Percentiles rank a stretch among this genome's conserved stretches.
phyloP scores from a whole-genome alignment of 1,140 invertebrate genomes.

The Idris sp. region DNA sequence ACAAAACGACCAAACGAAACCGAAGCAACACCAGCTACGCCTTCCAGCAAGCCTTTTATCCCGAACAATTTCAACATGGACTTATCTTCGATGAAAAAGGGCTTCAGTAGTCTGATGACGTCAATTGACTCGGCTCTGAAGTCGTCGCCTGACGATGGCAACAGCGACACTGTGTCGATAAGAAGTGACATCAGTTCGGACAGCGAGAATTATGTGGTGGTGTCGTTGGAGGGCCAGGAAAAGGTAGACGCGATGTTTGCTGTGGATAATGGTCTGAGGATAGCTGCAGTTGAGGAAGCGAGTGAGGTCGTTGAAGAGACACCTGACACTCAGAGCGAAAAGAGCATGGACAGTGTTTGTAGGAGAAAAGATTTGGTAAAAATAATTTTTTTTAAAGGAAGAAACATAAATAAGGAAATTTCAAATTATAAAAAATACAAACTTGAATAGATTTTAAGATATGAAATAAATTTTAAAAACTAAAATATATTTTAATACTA shows the following conservation, averaged over 20 bases:
- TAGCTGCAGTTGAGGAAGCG: conserved; percentile 85
- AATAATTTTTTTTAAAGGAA: no score
- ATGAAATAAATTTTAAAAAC: no score
- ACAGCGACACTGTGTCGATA: conserved; percentile 84
- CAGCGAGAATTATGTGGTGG: conserved; percentile 86
- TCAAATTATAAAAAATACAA: no score
- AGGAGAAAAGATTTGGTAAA: conserved; percentile 84
- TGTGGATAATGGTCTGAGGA: conserved; percentile 74
- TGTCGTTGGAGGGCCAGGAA: conserved; percentile 81
- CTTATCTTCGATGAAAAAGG: conserved; percentile 87
- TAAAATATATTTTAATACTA: no score
- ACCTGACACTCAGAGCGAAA: conserved; percentile 86
- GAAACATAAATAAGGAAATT: no score
- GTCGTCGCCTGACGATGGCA: conserved; percentile 82
- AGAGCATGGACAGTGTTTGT: conserved; percentile 87
- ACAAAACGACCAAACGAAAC: conserved; percentile 24
- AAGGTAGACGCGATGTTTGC: conserved; percentile 81
- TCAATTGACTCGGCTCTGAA: conserved; percentile 88
- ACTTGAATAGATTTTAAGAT: no score
- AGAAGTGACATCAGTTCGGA: conserved; percentile 89
- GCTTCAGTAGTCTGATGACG: conserved; percentile 87
- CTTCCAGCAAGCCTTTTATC: conserved; percentile 68
- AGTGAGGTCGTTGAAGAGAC: conserved; percentile 90
- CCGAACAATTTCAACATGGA: conserved; percentile 79
- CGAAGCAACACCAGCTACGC: conserved; percentile 43